Base-by-base conservation (phyloP, 2,113 vertebrate species). In the Dasypus novemcinctus region DNA sequence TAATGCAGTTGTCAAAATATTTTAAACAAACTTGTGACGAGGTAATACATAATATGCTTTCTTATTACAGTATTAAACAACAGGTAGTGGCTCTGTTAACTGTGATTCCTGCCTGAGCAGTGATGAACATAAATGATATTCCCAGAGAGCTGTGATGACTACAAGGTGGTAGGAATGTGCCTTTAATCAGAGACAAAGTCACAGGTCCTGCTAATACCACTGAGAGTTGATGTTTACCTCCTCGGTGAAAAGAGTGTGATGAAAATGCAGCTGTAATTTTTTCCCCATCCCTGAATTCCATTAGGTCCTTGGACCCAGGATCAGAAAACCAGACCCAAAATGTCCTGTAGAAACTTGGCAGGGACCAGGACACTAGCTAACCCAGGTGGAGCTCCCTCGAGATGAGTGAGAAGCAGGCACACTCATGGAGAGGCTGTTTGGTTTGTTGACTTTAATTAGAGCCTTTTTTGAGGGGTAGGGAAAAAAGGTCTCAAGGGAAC, bases 1-100 rank as follows among this genome's bases (percentile, higher is more conserved):
- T 33, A 18, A 83, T 82, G 15, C 7, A 33, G 52, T 78, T 97
- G 92, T 94, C 74, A 88, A 69, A 89, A 84, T 90, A 82, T 74
- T 87, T 86, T 69, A 92, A 87, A 59, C 68, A 54, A 0, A 59
- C 82, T 14, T 29, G 29, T 27, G 54, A 41, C 21, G 0, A 13
- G 41, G 83, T 78, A 27, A 43, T 54, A 0, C 8, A 7, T 36
- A n/a, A 31, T 5, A 1, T 8, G 41, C 49, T 36, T 81, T 88
- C 33, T 21, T 36, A 66, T 41, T 46, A 49, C 95, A 64, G 33
- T 72, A 75, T n/a, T 41, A 38, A 68, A 5, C 91, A 74, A 52
- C 82, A 68, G 61, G 38, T 20, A n/a, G 20, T 23, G 41, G 68
- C 46, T 71, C 63, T 52, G 29, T 68, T 17, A 4, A 3, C 80